These are phyloP conservation scores for Orycteropus afer DNA, from an alignment of 2,113 vertebrate species.

Conservation along the genomic window DNA sequence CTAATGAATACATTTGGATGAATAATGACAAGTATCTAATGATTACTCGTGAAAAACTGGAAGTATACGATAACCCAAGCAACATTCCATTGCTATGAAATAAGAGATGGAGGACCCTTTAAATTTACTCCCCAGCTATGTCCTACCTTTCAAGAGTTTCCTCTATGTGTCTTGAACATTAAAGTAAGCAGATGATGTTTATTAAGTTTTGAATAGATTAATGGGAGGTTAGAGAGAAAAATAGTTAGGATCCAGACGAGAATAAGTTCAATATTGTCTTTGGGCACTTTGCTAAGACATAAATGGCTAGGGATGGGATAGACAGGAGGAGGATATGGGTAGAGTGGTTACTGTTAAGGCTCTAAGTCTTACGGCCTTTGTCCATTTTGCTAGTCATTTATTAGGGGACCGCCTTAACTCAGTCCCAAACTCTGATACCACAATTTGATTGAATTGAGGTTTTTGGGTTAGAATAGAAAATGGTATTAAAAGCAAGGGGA, in stretches of 20 bases:
- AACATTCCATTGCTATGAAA: background rate
- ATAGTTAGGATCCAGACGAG: background rate
- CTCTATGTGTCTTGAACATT: background rate
- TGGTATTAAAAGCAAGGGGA: background rate
- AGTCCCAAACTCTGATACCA: background rate
- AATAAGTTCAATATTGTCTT: background rate
- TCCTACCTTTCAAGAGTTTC: background rate
- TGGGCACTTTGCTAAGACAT: background rate
- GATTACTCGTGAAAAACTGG: background rate
- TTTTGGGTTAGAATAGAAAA: background rate
- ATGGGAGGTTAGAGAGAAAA: background rate
- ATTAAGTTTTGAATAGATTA: background rate
- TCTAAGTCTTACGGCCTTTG: background rate
- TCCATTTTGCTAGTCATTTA: background rate
- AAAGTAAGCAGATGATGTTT: background rate
- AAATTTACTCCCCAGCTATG: background rate
- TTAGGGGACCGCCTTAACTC: background rate
- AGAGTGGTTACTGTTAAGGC: background rate
- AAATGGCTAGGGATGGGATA: background rate
- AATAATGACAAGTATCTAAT: background rate
- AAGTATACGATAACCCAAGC: background rate
- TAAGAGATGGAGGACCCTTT: background rate
- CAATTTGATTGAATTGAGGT: background rate
- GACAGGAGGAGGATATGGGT: background rate
- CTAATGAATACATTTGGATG: background rate